Evolutionary conservation across 2,888 invertebrate species (phyloP), one percentile per base, ranked within the genome.

Genomic region (Drosophila maculinotata): DNA sequence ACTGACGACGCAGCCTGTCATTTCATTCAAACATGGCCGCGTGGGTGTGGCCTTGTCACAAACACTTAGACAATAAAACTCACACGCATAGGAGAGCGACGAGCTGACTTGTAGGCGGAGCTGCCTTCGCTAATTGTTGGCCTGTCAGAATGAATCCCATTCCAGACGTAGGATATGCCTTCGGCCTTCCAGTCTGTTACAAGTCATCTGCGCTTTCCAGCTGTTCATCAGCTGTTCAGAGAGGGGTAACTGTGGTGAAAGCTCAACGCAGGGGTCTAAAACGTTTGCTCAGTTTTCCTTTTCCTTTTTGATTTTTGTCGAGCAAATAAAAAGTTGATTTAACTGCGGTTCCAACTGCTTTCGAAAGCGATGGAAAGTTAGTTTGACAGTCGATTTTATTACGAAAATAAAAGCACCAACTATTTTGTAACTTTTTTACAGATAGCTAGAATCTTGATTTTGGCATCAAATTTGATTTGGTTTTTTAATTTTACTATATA

Each of bases 11-110:
- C 70, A 75, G 76, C 59, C 65, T 78, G 68, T 69, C 68, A 77
- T 69, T 84, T 79, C 82, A 88, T 86, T 83, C 87, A 90, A 81
- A 90, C 80, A 91, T 91, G 91, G 91, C 91, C 87, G 91, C 91
- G 91, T 88, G 88, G 91, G 91, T 89, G 91, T 91, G 91, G 91
- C 89, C 77, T 89, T 73, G 72, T 52, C 57, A 59, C 63, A 17
- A 48, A 53, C 41, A 68, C 63, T 28, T 1, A 26, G 0, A 39
- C n/a, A 39, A 38, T 15, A 15, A 38, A 23, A 38, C 54, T 48
- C 59, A 39, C 41, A 49, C 33, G 47, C 31, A 44, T n/a, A n/a
- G n/a, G 5, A n/a, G 26, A 26, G 38, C 17, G 54, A 65, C n/a
- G 35, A 20, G 15, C n/a, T 44, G 30, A 51, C 38, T 36, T 65